A percentile compares a stretch with the other conserved stretches of the same genome.
Evolutionary conservation across 2,888 invertebrate genomes (phyloP).

Genomic region (Agrotis ipsilon): DNA sequence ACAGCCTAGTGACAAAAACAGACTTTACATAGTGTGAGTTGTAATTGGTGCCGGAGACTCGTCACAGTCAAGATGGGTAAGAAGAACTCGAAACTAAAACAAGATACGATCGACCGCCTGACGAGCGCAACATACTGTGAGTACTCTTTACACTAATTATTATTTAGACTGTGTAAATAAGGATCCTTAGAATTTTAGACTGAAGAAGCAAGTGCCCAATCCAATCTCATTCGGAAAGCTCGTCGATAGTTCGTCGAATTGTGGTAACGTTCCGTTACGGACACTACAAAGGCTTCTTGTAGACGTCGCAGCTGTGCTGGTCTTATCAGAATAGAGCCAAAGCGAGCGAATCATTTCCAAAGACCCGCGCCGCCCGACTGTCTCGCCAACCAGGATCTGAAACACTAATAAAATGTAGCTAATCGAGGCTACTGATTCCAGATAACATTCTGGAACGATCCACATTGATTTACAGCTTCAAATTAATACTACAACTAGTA

Average conservation of each 20-base stretch:
- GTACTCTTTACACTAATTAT: slow-evolving; percentile 75
- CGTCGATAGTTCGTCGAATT: slow-evolving; percentile 19
- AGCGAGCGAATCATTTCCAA: slow-evolving; percentile 23
- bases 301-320: slow-evolving; percentile 5
- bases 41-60: slow-evolving; percentile 56
- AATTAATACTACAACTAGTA: slow-evolving; percentile 1
- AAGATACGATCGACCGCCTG: slow-evolving; percentile 97
- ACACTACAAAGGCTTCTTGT: slow-evolving; percentile 27
- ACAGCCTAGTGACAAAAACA: slow-evolving; percentile 69
- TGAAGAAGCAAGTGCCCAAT: slow-evolving; percentile 3
- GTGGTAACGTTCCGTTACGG: slow-evolving; percentile 4
- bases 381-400: background rate
- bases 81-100: slow-evolving; percentile 98
- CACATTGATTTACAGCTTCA: background rate
- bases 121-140: slow-evolving; percentile 98
- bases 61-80: slow-evolving; percentile 95
- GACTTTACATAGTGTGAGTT: slow-evolving; percentile 70
- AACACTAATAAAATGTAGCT: slow-evolving; percentile 6
- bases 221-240: slow-evolving; percentile 21
- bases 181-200: slow-evolving; percentile 1
- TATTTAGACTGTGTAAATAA: slow-evolving; percentile 21
- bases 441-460: slow-evolving; percentile 28
- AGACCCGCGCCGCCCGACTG: background rate
- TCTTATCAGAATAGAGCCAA: slow-evolving; percentile 18
- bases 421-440: slow-evolving; percentile 9